phyloP scores from a whole-genome alignment of 2,797 vertebrate genomes.

The Sebastes glaucus region DNA sequence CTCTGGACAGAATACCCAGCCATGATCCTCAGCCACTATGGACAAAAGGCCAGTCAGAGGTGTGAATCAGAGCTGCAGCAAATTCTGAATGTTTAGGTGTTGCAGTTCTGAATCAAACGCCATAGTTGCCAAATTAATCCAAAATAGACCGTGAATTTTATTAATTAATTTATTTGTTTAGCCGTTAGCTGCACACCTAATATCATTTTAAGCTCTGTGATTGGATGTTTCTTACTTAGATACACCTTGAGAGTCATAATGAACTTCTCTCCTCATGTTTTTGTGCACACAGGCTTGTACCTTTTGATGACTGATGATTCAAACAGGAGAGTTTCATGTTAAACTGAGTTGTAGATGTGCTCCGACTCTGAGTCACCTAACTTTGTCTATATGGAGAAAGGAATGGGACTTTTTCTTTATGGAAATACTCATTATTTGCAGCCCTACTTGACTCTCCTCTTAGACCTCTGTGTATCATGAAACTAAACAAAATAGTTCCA shows the following conservation, averaged over 20 bases:
- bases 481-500: not conserved
- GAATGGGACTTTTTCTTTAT: not conserved
- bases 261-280: not conserved
- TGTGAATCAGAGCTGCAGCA: not conserved
- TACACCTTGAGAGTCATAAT: not conserved
- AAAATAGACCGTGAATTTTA: not conserved
- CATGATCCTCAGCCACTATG: not conserved
- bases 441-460: not conserved
- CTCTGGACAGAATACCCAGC: too few species aligned
- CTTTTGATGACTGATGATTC: not conserved
- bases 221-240: not conserved
- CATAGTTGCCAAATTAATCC: not conserved
- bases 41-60: not conserved
- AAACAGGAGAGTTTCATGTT: not conserved
- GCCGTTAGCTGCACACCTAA: rapidly evolving
- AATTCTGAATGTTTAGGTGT: not conserved
- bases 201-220: not conserved
- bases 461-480: not conserved
- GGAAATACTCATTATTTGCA: not conserved
- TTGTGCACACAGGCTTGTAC: not conserved
- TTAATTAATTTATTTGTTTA: not conserved
- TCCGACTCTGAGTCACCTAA: not conserved
- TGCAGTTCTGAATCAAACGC: not conserved
- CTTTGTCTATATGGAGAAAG: not conserved
- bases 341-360: not conserved